Evolutionary conservation across 37 sponge, comb jelly and placozoan species (phyloP), one percentile per base, ranked within the genome.

Genomic region (Chondrosia reniformis): DNA sequence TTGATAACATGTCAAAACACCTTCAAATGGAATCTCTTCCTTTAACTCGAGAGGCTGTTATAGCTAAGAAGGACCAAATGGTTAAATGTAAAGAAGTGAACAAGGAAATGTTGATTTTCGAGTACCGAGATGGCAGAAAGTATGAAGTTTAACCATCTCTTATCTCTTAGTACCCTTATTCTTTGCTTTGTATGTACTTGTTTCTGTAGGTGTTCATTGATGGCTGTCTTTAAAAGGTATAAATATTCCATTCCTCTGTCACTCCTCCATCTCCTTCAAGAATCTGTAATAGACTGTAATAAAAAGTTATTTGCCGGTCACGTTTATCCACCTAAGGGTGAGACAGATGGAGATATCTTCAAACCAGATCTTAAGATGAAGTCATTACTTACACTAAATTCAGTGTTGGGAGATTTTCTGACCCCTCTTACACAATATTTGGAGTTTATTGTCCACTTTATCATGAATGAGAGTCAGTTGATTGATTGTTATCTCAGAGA

Each of bases 391-490:
- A 24, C 7, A 8, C 62, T 88, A 13, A 75, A 83, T 0, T 32
- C 42, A 12, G 41, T n/a, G 0, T 52, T 88, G 22, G 63, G 37
- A 0, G 39, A 64, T 21, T 76, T 88, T 30, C 44, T 84, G 2
- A 22, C 46, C 0, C 84, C 89, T 4, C 30, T 88, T 4, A 46
- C 64, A 8, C 63, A 79, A 15, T 64, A 84, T 39, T 5, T 90
- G 36, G 81, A 89, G 12, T 33, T 89, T 22, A 57, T 89, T 0
- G 62, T 75, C n/a, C 84, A 87, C 32, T 91, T 91, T 69, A 71
- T 49, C 66, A 58, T 84, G 55, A 63, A 77, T 59, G 33, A 84
- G 7, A 86, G 91, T 46, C 84, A 80, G 30, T 76, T 91, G 0
- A 86, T 91, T 62, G 81, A 80, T 39, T 77, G 84, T 55, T 84